phyloP scores from a whole-genome alignment of 2,113 vertebrate species.

The Porphyrio hochstetteri region DNA sequence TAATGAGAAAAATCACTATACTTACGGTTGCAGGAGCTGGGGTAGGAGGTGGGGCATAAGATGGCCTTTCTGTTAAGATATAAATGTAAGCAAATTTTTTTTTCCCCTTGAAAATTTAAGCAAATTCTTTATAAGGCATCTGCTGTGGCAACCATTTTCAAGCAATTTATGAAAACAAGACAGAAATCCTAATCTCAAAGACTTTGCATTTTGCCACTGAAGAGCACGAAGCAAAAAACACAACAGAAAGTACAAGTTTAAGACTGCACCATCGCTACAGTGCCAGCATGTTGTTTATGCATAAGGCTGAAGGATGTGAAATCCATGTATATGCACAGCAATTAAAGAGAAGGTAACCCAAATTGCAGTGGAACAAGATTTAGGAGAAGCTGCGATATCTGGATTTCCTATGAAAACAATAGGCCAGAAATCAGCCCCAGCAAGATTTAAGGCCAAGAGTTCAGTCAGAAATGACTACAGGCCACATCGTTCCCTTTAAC shows the following conservation, averaged over 20 bases:
- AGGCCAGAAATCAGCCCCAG: not conserved
- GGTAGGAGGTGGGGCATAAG: constrained; percentile 95
- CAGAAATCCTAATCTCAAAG: not conserved
- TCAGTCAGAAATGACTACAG: not conserved
- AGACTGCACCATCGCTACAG: not conserved
- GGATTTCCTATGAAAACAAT: not conserved
- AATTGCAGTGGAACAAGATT: not conserved
- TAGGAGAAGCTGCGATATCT: not conserved
- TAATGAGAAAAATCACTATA: constrained; percentile 79
- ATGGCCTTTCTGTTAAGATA: constrained; percentile 91
- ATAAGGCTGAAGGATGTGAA: not conserved
- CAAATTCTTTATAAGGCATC: not conserved
- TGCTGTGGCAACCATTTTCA: not conserved
- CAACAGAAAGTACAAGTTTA: not conserved
- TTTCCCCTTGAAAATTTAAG: constrained; percentile 55
- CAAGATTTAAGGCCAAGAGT: not conserved
- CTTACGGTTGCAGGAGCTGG: constrained; percentile 97
- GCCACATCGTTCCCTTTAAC: not conserved
- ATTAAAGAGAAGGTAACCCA: not conserved
- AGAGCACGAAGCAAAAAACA: not conserved
- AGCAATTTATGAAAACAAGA: not conserved
- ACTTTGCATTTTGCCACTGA: not conserved
- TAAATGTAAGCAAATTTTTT: constrained; percentile 69
- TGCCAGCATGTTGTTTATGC: not conserved
- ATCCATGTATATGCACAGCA: not conserved